A percentile compares a stretch with the other conserved stretches of the same genome.
Conservation (phyloP, 2,113 vertebrate species). For the Trichomycterus rosablanca region DNA sequence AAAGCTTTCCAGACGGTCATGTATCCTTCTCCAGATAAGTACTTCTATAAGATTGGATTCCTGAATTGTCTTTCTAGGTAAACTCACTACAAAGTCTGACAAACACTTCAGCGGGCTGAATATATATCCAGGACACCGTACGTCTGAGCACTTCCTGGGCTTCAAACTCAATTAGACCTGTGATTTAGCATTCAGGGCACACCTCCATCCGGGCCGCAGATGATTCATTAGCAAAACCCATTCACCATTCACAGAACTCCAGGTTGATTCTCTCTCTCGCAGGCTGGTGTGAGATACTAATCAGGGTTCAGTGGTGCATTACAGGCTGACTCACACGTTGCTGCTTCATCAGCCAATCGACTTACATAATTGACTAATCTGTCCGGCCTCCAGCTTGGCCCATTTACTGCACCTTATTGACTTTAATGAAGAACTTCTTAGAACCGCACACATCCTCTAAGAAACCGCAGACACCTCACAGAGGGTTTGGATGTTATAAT, state of each 20-base stretch:
- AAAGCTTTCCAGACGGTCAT: too few relatives aligned
- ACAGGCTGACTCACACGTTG: conserved; percentile 50
- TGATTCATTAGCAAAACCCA: conserved; percentile 37
- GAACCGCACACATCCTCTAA: conserved; percentile 9
- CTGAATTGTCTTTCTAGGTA: too few relatives aligned
- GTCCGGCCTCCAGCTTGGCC: conserved; percentile 30
- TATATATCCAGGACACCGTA: too few relatives aligned
- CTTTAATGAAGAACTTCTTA: neutral
- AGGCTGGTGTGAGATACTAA: conserved; percentile 36
- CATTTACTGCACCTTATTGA: conserved; percentile 20
- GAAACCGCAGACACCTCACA: neutral
- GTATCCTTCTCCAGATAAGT: too few relatives aligned
- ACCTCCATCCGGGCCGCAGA: conserved; percentile 3
- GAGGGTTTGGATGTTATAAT: neutral
- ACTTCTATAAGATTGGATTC: too few relatives aligned
- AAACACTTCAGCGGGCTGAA: too few relatives aligned
- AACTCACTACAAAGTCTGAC: too few relatives aligned
- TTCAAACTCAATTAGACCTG: too few relatives aligned
- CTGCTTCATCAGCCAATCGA: conserved; percentile 53
- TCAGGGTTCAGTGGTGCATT: conserved; percentile 43
- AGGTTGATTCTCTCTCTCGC: conserved; percentile 38
- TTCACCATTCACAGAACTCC: conserved; percentile 41
- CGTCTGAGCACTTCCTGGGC: too few relatives aligned
- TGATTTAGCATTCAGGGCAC: neutral
- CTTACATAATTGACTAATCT: conserved; percentile 39